Conservation (phyloP, 2,888 invertebrate genomes). For the Eudasyphora cyanicolor region DNA sequence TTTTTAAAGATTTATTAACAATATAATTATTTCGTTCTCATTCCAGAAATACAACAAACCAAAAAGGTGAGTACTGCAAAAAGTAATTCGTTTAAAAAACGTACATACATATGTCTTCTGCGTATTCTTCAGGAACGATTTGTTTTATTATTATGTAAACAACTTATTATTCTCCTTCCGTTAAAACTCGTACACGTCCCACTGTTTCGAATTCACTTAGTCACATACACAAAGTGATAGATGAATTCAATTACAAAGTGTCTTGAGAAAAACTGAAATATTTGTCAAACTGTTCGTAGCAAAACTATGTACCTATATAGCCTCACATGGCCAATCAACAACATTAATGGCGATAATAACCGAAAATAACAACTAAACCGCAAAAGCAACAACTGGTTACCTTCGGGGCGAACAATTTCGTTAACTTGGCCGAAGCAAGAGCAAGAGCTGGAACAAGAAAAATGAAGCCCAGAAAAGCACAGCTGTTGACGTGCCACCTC, state of each 20-base stretch:
- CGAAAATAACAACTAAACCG: slow-evolving; percentile 54
- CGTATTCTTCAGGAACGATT: too few species aligned
- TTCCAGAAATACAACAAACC: too few species aligned
- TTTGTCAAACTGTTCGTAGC: slow-evolving; percentile 53
- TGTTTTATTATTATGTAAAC: too few species aligned
- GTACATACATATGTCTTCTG: too few species aligned
- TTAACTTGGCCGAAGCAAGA: too few species aligned
- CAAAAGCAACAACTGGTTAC: slow-evolving; percentile 17
- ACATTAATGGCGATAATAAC: slow-evolving; percentile 36
- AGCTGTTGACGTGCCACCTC: slow-evolving; percentile 72
- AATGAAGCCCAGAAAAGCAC: slow-evolving; percentile 61
- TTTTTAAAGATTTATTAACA: too few species aligned
- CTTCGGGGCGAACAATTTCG: background rate
- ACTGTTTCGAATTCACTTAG: background rate
- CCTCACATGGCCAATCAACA: slow-evolving; percentile 52
- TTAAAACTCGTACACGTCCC: too few species aligned
- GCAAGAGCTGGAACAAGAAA: background rate
- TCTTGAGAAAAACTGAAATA: slow-evolving; percentile 40
- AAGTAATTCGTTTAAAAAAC: too few species aligned
- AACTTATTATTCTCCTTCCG: too few species aligned
- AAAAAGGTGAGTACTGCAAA: too few species aligned
- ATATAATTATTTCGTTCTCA: too few species aligned
- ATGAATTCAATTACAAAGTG: slow-evolving; percentile 17
- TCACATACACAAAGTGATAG: background rate
- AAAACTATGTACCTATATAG: background rate